Percentiles rank a stretch among this genome's conserved stretches.
These are phyloP conservation scores for Andrena haemorrhoa DNA, from an alignment of 2,888 invertebrate genomes.

Conservation along the genomic window DNA sequence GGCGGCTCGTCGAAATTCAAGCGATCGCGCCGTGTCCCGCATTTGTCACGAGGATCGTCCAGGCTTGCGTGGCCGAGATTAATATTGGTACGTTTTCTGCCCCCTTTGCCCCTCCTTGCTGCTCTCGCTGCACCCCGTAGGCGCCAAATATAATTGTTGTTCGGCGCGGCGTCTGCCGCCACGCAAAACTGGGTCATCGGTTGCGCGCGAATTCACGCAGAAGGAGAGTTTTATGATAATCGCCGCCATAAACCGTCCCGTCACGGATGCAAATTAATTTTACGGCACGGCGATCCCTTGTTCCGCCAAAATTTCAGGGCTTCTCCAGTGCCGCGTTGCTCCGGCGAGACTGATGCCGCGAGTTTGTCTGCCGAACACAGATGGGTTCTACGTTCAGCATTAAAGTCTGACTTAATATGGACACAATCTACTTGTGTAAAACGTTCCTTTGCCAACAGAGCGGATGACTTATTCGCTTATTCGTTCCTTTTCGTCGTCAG, in stretches of 20 bases:
- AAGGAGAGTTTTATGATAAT: constrained; percentile 62
- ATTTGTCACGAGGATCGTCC: constrained; percentile 75
- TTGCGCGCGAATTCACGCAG: constrained; percentile 60
- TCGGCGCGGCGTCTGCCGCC: constrained; percentile 31
- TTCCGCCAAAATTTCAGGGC: constrained; percentile 9
- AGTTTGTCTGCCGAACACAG: neutral
- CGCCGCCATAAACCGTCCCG: constrained; percentile 35
- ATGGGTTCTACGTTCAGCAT: neutral
- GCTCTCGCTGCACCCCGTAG: constrained; percentile 39
- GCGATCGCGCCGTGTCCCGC: constrained; percentile 74
- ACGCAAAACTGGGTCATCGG: constrained; percentile 65
- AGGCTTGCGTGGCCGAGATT: constrained; percentile 69
- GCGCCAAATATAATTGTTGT: constrained; percentile 74
- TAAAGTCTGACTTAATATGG: neutral
- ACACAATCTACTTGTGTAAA: constrained; percentile 17
- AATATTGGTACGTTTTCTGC: constrained; percentile 71
- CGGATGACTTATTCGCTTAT: constrained; percentile 47
- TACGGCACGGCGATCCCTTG: constrained; percentile 11
- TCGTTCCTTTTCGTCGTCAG: constrained; percentile 34
- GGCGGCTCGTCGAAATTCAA: constrained; percentile 69
- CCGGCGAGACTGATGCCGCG: neutral
- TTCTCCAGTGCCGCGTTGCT: neutral
- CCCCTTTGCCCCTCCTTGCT: constrained; percentile 1
- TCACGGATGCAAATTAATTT: constrained; percentile 34
- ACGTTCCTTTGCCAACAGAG: constrained; percentile 11